Conservation (phyloP, 2,888 invertebrate genomes). For the Athalia circularis region DNA sequence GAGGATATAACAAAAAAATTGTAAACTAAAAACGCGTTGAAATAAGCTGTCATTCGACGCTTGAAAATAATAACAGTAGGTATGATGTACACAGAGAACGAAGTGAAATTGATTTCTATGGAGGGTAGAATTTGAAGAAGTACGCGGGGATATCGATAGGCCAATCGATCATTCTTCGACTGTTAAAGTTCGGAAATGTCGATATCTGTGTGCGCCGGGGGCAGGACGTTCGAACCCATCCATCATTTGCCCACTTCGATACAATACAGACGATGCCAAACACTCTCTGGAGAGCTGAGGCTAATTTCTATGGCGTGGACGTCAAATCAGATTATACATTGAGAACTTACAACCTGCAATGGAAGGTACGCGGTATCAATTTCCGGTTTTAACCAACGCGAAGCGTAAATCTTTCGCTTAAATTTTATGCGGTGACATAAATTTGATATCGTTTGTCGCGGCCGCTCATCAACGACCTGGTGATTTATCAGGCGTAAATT, state of each 20-base stretch:
- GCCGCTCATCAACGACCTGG: neutral
- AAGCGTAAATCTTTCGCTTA: neutral
- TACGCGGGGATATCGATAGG: slow-evolving; percentile 33
- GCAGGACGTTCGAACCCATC: slow-evolving; percentile 34
- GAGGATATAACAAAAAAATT: too few species aligned
- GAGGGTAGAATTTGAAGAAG: neutral
- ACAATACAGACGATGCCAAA: slow-evolving; percentile 42
- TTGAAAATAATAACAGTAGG: slow-evolving; percentile 7
- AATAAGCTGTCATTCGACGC: neutral
- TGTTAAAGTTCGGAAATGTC: slow-evolving; percentile 48
- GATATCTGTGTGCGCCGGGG: slow-evolving; percentile 37
- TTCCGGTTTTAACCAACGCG: slow-evolving; percentile 25
- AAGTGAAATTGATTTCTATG: slow-evolving; percentile 29
- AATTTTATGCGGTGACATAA: neutral
- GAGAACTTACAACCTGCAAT: slow-evolving; percentile 6
- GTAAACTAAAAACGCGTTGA: too few species aligned
- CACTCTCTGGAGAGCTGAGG: slow-evolving; percentile 45
- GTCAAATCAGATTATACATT: slow-evolving; percentile 58
- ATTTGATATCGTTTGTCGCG: slow-evolving; percentile 1
- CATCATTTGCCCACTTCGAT: slow-evolving; percentile 36
- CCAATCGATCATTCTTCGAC: slow-evolving; percentile 57
- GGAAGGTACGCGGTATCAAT: neutral
- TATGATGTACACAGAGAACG: neutral
- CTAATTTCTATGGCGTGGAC: slow-evolving; percentile 61
- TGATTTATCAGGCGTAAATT: neutral